A percentile compares a stretch with the other conserved stretches of the same genome.
phyloP scores from a whole-genome alignment of 2,797 vertebrate species.

The Nyctalus aviator region DNA sequence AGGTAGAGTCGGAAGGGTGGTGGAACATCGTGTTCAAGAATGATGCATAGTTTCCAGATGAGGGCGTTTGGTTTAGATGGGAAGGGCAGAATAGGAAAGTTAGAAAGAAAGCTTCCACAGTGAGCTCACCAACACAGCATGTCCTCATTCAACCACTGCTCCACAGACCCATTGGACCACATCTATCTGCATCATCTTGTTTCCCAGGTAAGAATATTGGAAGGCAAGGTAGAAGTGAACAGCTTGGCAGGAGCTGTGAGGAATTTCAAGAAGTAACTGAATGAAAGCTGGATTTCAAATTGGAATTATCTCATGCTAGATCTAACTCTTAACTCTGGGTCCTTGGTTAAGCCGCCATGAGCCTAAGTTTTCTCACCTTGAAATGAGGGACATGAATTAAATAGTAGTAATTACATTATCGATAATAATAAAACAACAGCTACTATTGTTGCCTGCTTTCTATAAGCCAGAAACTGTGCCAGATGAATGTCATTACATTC shows the following conservation, averaged over 20 bases:
- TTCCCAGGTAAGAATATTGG: neutral
- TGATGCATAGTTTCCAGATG: conserved; percentile 82
- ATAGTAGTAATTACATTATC: neutral
- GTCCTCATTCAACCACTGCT: conserved; percentile 59
- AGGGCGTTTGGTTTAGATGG: conserved; percentile 75
- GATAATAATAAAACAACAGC: neutral
- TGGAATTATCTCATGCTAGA: neutral
- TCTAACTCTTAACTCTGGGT: neutral
- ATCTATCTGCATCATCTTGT: conserved; percentile 42
- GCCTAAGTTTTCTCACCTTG: conserved; percentile 35
- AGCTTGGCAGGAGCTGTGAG: conserved; percentile 74
- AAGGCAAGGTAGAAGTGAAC: conserved; percentile 24
- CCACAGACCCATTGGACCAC: conserved; percentile 53
- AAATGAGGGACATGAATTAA: neutral
- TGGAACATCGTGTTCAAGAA: conserved; percentile 47
- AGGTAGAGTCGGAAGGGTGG: neutral
- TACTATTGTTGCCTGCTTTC: neutral
- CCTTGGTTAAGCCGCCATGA: neutral
- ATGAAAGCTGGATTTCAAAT: conserved; percentile 30
- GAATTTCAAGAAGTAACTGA: conserved; percentile 58
- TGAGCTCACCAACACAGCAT: conserved; percentile 75
- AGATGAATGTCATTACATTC: conserved; percentile 9
- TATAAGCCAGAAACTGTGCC: neutral
- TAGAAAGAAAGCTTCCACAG: conserved; percentile 40
- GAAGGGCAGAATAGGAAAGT: conserved; percentile 64